phyloP scores from a whole-genome alignment of 1,140 invertebrate species.

The Meloidogyne chitwoodi region DNA sequence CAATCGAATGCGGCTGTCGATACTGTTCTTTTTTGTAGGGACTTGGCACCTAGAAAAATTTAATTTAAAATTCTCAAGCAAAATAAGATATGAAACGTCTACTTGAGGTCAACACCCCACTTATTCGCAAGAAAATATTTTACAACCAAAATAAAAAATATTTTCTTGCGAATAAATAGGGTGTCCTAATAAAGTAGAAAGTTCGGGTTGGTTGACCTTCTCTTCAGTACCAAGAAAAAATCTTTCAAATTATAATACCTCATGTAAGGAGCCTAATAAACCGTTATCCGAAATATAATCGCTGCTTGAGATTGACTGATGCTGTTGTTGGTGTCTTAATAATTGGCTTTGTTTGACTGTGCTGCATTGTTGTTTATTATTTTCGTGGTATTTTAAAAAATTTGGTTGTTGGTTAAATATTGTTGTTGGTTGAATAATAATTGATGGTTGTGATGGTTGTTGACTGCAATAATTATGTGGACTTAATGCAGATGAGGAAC shows the following conservation, averaged over 20 bases:
- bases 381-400: no score
- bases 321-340: not conserved
- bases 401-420: no score
- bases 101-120: no score
- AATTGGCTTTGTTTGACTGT: not conserved
- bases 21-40: not conserved
- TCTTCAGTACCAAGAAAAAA: no score
- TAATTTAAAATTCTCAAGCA: not conserved
- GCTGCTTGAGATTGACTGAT: slow-evolving; percentile 13
- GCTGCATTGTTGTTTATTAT: not conserved
- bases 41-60: slow-evolving; percentile 17
- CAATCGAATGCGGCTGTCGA: not conserved
- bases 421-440: not conserved
- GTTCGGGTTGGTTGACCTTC: no score
- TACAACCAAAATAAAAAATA: no score
- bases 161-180: no score
- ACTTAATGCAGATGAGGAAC: slow-evolving; percentile 13
- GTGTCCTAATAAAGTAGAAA: not conserved
- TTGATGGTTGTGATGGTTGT: not conserved
- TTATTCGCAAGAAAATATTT: no score
- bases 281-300: not conserved
- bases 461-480: slow-evolving; percentile 15
- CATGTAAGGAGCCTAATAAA: slow-evolving; percentile 3
- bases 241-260: not conserved
- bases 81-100: no score